These are phyloP conservation scores for Temnothorax ravouxi DNA, from an alignment of 2,888 invertebrate genomes.

Conservation along the genomic window DNA sequence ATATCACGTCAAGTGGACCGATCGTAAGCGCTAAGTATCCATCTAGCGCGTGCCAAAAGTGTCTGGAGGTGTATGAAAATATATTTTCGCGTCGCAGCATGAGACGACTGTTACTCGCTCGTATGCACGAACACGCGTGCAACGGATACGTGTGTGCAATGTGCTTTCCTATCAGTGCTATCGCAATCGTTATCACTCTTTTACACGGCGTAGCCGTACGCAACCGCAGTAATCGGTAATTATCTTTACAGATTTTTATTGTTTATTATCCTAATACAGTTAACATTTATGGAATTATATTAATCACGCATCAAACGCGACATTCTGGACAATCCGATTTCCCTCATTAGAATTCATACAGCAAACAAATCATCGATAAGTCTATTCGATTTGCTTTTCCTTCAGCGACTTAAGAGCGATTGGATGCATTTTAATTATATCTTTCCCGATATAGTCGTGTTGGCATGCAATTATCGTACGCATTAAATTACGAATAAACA, in stretches of 20 bases:
- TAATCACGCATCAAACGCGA: neutral
- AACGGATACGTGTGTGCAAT: neutral
- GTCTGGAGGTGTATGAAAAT: conserved; percentile 32
- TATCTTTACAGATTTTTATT: neutral
- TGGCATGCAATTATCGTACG: neutral
- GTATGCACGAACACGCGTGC: neutral
- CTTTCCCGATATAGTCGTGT: neutral
- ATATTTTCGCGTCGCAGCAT: neutral
- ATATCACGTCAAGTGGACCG: conserved; percentile 27
- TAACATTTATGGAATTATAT: neutral
- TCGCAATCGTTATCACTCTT: conserved; percentile 8
- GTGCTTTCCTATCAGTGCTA: neutral
- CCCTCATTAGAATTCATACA: neutral
- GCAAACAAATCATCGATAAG: neutral
- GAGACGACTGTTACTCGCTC: conserved; percentile 11
- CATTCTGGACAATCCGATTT: neutral
- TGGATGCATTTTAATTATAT: neutral
- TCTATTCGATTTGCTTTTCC: neutral
- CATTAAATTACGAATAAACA: neutral
- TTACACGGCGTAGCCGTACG: neutral
- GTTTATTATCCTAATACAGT: conserved; percentile 21
- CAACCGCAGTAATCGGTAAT: neutral
- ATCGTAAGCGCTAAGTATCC: conserved; percentile 42
- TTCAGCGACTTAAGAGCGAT: neutral
- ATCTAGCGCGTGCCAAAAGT: conserved; percentile 27